A percentile compares a stretch with the other conserved stretches of the same genome.
Conservation (phyloP, 2,888 invertebrate species). For the Nebria brevicollis region DNA sequence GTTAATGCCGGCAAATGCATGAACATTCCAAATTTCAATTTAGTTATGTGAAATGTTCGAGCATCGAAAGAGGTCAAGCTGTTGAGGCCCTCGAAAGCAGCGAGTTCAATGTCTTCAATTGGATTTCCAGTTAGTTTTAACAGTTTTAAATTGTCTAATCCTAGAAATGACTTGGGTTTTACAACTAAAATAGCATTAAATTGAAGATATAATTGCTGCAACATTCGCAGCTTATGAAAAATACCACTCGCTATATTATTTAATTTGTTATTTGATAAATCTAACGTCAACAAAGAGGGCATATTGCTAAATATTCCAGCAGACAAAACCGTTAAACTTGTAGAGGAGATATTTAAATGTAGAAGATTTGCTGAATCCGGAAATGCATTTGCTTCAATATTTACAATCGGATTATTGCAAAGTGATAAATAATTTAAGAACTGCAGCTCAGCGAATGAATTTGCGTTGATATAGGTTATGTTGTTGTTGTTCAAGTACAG, state of each 20-base stretch:
- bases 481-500: not conserved
- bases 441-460: not conserved
- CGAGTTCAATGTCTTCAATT: conserved; percentile 4
- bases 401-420: not conserved
- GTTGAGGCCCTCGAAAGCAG: conserved; percentile 10
- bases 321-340: not conserved
- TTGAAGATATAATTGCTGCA: not conserved
- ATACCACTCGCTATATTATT: not conserved
- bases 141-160: not conserved
- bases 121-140: conserved; percentile 19
- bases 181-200: not conserved
- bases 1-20: not conserved
- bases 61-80: not conserved
- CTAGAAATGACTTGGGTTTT: not conserved
- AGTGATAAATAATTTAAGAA: too few species aligned
- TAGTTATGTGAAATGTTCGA: conserved; percentile 13
- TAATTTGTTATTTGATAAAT: conserved; percentile 5
- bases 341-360: conserved; percentile 9
- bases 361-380: not conserved
- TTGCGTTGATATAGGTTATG: not conserved
- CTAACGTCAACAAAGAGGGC: not conserved
- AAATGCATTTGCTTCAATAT: conserved; percentile 5
- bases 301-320: not conserved
- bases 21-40: conserved; percentile 9
- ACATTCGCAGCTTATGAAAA: not conserved